These are phyloP conservation scores for Eptesicus fuscus DNA, from an alignment of 2,113 vertebrate species.

Conservation along the genomic window DNA sequence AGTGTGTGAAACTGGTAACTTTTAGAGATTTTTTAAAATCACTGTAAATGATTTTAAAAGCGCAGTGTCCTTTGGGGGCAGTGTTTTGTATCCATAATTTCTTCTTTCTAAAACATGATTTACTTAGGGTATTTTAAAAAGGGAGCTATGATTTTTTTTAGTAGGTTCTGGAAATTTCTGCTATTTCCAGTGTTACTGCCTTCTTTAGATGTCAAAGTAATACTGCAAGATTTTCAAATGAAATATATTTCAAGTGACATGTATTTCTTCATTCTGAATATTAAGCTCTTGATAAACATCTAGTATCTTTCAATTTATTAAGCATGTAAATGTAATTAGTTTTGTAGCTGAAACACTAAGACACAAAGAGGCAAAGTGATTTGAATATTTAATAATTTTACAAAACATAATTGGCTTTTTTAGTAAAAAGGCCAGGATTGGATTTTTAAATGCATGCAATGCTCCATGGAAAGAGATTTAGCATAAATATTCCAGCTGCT, in stretches of 20 bases:
- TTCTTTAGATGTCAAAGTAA: background rate
- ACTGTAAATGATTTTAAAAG: background rate
- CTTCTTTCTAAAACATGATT: background rate
- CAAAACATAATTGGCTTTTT: background rate
- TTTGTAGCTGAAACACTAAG: background rate
- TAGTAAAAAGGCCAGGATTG: background rate
- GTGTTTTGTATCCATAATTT: background rate
- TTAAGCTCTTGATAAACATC: background rate
- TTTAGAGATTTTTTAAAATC: background rate
- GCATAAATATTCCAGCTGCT: background rate
- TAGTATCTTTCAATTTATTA: background rate
- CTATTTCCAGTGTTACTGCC: constrained; percentile 25
- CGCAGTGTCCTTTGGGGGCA: background rate
- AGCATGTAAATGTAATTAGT: background rate
- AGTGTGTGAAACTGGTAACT: background rate
- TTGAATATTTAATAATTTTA: background rate
- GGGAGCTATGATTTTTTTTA: background rate
- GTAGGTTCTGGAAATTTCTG: constrained; percentile 10
- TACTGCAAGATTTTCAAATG: constrained; percentile 13
- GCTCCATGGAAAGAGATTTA: background rate
- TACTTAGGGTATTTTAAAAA: constrained; percentile 18
- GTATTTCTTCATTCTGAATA: constrained; percentile 10
- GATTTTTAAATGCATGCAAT: constrained; percentile 21
- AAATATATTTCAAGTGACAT: background rate
- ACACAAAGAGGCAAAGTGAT: constrained; percentile 26